phyloP scores from a whole-genome alignment of 2,113 vertebrate species.

The Cynopterus brachyotis region DNA sequence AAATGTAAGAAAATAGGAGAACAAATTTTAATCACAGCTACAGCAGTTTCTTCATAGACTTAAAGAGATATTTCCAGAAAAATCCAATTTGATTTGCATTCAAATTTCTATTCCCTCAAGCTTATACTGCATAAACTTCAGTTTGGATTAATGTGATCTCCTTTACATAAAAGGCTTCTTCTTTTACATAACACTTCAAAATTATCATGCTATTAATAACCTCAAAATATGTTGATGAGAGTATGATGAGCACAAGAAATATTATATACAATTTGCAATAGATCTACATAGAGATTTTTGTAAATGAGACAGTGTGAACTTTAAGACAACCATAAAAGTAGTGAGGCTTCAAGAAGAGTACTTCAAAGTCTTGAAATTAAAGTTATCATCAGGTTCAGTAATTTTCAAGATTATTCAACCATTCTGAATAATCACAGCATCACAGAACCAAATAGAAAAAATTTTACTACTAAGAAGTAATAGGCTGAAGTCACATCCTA shows the following conservation, averaged over 20 bases:
- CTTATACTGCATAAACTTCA: constrained; percentile 66
- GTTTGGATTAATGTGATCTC: constrained; percentile 73
- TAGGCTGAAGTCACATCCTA: background rate
- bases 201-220: constrained; percentile 80
- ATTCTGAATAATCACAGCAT: constrained; percentile 67
- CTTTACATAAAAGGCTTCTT: constrained; percentile 77
- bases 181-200: constrained; percentile 79
- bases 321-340: constrained; percentile 72
- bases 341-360: constrained; percentile 66
- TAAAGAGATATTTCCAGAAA: constrained; percentile 65
- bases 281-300: constrained; percentile 77
- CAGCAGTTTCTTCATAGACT: constrained; percentile 48
- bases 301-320: constrained; percentile 73
- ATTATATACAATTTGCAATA: constrained; percentile 77
- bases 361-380: constrained; percentile 78
- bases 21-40: constrained; percentile 57
- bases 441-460: constrained; percentile 47
- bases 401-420: constrained; percentile 71
- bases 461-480: constrained; percentile 14
- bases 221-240: constrained; percentile 77
- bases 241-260: constrained; percentile 73
- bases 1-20: constrained; percentile 50
- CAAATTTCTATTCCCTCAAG: constrained; percentile 71
- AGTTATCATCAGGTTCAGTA: constrained; percentile 72
- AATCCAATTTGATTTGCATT: constrained; percentile 75